Evolutionary conservation across 2,113 vertebrate species (phyloP).

Genomic region (Calyptommatus sinebrachiatus): DNA sequence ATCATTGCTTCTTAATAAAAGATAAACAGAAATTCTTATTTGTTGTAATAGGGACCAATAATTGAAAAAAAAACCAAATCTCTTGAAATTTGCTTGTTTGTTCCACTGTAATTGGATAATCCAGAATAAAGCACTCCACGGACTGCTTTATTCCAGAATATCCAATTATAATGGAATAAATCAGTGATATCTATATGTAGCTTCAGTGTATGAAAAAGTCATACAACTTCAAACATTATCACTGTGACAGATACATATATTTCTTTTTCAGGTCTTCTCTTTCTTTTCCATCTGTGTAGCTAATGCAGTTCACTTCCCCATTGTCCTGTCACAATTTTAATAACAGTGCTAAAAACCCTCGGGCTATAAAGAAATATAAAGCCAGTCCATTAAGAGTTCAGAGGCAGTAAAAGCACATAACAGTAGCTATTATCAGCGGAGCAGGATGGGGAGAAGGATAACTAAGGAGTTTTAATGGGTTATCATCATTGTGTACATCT

Average conservation of each 20-base stretch:
- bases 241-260: accelerated
- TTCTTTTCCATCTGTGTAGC: neutral
- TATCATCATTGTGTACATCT: slow-evolving; percentile 49
- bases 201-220: no score
- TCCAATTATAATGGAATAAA: no score
- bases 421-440: slow-evolving; percentile 52
- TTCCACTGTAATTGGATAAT: no score
- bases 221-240: neutral
- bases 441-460: neutral
- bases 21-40: slow-evolving; percentile 35
- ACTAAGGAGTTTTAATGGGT: slow-evolving; percentile 55
- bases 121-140: no score
- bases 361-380: slow-evolving; percentile 34
- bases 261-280: neutral
- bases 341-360: slow-evolving; percentile 46
- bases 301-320: slow-evolving; percentile 11
- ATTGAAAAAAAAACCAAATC: slow-evolving; percentile 52
- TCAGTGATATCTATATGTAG: no score
- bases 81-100: slow-evolving; percentile 9
- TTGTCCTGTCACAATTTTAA: slow-evolving; percentile 31
- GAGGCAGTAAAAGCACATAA: slow-evolving; percentile 41
- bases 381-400: slow-evolving; percentile 48
- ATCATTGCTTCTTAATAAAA: slow-evolving; percentile 45
- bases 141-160: no score
- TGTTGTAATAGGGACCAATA: slow-evolving; percentile 31